A percentile compares a stretch with the other conserved stretches of the same genome.
Conservation (phyloP, 2,113 vertebrate genomes). For the Trichechus manatus region DNA sequence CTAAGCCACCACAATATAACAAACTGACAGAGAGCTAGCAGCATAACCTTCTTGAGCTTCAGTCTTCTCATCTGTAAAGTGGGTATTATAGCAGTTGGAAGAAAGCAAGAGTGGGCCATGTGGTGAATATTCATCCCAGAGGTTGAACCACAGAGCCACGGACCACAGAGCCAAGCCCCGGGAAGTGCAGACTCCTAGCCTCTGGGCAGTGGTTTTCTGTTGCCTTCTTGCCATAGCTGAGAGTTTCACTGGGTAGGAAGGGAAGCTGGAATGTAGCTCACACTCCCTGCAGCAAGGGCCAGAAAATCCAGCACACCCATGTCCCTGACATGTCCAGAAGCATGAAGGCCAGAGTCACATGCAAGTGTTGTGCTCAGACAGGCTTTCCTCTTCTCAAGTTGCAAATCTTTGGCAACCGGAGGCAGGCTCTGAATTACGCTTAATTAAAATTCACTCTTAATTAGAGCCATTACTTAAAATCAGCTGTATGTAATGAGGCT, state of each 20-base stretch:
- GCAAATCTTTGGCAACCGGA: constrained; percentile 62
- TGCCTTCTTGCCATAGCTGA: background rate
- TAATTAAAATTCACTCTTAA: constrained; percentile 83
- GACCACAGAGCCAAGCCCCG: background rate
- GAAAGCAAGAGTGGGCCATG: background rate
- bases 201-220: background rate
- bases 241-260: background rate
- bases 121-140: rapidly evolving
- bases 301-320: background rate
- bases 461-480: constrained; percentile 81
- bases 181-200: background rate
- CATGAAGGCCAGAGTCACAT: background rate
- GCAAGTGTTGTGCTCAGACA: background rate
- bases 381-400: constrained; percentile 27
- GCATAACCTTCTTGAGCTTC: background rate
- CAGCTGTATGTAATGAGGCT: constrained; percentile 73
- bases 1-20: background rate
- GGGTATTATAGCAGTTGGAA: background rate
- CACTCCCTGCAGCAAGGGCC: background rate
- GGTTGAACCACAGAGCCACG: rapidly evolving
- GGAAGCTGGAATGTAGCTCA: background rate
- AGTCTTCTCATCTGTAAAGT: background rate
- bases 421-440: constrained; percentile 68
- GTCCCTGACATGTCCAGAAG: background rate
- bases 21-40: background rate